Percentiles rank a stretch among this genome's conserved stretches.
phyloP scores from a whole-genome alignment of 2,113 vertebrate species.

The Xyliphius kryptos region DNA sequence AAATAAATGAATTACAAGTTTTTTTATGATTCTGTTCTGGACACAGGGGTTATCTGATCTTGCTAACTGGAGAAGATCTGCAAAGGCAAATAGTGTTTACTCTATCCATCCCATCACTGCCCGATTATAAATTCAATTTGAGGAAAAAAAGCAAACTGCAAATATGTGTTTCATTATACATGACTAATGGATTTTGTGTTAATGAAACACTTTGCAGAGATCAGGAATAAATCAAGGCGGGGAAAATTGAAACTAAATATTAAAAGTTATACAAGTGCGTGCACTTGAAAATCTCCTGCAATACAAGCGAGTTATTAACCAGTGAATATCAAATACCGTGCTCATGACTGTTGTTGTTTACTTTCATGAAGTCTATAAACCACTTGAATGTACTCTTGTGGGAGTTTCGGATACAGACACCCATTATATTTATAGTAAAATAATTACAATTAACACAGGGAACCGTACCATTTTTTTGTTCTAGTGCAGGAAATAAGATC shows the following conservation, averaged over 20 bases:
- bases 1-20: too few species aligned
- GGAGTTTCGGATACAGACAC: neutral
- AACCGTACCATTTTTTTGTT: neutral
- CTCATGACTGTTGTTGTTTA: constrained; percentile 2
- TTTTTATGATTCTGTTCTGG: neutral
- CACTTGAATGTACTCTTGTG: neutral
- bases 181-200: constrained; percentile 67
- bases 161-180: constrained; percentile 60
- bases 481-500: neutral
- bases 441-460: neutral
- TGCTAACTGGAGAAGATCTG: constrained; percentile 4
- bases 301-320: constrained; percentile 15
- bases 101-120: constrained; percentile 49
- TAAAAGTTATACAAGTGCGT: constrained; percentile 67
- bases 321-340: neutral
- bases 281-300: constrained; percentile 53
- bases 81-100: constrained; percentile 53
- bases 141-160: constrained; percentile 45
- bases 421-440: neutral
- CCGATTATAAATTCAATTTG: constrained; percentile 52
- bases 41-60: constrained; percentile 2
- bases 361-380: neutral
- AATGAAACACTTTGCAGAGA: constrained; percentile 65
- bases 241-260: constrained; percentile 60
- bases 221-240: constrained; percentile 69